Evolutionary conservation across 1,140 invertebrate species (phyloP).

Genomic region (Tetramorium alpestre): DNA sequence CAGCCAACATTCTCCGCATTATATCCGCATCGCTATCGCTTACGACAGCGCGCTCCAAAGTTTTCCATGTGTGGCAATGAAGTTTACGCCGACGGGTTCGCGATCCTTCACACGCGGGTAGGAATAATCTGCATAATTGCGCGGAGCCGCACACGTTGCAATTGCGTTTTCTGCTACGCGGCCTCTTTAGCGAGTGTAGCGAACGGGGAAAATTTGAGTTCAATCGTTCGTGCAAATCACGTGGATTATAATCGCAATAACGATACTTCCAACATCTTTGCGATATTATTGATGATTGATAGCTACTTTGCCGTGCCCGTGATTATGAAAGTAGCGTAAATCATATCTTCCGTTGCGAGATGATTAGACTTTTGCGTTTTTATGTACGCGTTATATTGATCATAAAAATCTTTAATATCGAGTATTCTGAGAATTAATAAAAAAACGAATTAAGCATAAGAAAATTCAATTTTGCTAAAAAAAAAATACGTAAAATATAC

Average conservation of each 20-base stretch:
- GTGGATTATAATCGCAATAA: conserved; percentile 41
- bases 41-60: conserved; percentile 37
- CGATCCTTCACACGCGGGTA: conserved; percentile 52
- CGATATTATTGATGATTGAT: conserved; percentile 54
- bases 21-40: conserved; percentile 38
- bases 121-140: conserved; percentile 62
- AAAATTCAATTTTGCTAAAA: not conserved
- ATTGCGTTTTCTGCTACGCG: conserved; percentile 37
- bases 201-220: conserved; percentile 44
- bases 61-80: conserved; percentile 51
- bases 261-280: conserved; percentile 22
- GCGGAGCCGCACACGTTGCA: conserved; percentile 35
- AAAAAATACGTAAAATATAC: not conserved
- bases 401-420: not conserved
- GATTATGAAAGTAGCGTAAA: conserved; percentile 21
- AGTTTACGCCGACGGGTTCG: conserved; percentile 47
- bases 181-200: conserved; percentile 32
- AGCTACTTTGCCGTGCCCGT: not conserved
- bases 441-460: not conserved
- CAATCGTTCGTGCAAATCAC: conserved; percentile 16
- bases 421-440: not conserved
- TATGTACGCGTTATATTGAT: not conserved
- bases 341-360: conserved; percentile 2
- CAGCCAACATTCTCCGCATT: not conserved
- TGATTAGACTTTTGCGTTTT: not conserved